phyloP scores from a whole-genome alignment of 2,888 invertebrate species.

The Thecophora atra region DNA sequence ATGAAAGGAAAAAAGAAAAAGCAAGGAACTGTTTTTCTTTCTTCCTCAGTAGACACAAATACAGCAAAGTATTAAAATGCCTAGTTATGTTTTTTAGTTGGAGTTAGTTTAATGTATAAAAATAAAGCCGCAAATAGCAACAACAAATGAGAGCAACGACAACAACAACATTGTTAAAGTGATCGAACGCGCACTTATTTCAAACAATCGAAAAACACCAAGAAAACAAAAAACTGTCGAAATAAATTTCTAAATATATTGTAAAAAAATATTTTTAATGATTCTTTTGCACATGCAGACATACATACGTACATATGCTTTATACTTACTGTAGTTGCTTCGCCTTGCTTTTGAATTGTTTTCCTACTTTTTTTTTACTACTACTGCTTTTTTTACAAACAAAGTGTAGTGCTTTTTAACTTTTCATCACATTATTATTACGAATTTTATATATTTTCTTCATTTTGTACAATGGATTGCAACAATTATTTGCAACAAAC shows the following conservation, averaged over 20 bases:
- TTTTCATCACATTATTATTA: not conserved
- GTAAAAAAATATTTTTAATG: not conserved
- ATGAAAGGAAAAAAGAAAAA: too few relatives aligned
- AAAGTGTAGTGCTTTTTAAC: not conserved
- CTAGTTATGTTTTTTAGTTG: not conserved
- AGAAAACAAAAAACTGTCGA: slow-evolving; percentile 1
- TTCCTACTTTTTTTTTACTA: too few relatives aligned
- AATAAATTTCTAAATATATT: not conserved
- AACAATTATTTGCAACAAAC: not conserved
- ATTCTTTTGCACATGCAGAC: too few relatives aligned
- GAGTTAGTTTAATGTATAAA: too few relatives aligned
- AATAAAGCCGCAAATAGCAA: too few relatives aligned
- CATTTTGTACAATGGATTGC: not conserved
- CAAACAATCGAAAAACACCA: not conserved
- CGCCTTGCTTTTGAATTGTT: not conserved
- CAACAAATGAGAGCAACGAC: too few relatives aligned
- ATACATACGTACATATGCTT: too few relatives aligned
- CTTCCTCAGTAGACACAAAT: too few relatives aligned
- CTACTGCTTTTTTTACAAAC: not conserved
- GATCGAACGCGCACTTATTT: too few relatives aligned
- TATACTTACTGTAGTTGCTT: not conserved
- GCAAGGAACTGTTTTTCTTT: too few relatives aligned
- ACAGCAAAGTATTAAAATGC: too few relatives aligned
- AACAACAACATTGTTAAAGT: too few relatives aligned
- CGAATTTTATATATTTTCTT: not conserved